Percentiles rank a stretch among this genome's conserved stretches.
Conservation (phyloP, 2,797 vertebrate species). For the Glossophaga mutica region DNA sequence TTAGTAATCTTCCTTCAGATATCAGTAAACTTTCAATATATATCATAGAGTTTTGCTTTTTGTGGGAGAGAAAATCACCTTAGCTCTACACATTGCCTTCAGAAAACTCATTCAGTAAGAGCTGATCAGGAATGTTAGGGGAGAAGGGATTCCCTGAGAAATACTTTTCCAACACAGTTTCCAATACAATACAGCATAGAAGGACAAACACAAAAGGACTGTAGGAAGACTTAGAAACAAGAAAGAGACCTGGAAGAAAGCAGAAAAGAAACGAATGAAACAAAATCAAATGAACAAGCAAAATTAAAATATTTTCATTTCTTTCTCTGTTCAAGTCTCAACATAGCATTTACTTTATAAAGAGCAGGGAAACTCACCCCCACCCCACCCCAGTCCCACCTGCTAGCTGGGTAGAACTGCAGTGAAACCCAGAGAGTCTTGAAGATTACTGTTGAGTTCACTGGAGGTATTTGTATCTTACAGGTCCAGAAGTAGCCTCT, state of each 20-base stretch:
- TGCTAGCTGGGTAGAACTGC: background rate
- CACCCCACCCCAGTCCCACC: background rate
- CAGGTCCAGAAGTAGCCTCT: background rate
- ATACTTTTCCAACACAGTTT: background rate
- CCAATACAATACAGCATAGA: background rate
- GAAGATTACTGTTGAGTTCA: background rate
- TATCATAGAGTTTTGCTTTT: background rate
- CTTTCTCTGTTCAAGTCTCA: background rate
- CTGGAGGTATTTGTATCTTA: background rate
- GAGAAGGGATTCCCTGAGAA: background rate
- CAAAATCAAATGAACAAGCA: background rate
- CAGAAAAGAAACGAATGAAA: background rate
- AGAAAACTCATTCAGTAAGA: background rate
- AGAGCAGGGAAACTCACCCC: background rate
- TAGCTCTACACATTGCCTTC: background rate
- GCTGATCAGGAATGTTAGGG: background rate
- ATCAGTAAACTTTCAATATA: background rate
- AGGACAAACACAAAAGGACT: background rate
- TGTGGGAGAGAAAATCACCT: background rate
- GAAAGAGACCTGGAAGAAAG: background rate
- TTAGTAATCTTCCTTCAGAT: background rate
- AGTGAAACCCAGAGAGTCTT: background rate
- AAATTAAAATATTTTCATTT: conserved; percentile 8
- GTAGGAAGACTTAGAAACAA: background rate
- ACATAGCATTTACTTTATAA: background rate